These are phyloP conservation scores for Hozukius guyotensis DNA, from an alignment of 2,797 vertebrate species.

Conservation along the genomic window DNA sequence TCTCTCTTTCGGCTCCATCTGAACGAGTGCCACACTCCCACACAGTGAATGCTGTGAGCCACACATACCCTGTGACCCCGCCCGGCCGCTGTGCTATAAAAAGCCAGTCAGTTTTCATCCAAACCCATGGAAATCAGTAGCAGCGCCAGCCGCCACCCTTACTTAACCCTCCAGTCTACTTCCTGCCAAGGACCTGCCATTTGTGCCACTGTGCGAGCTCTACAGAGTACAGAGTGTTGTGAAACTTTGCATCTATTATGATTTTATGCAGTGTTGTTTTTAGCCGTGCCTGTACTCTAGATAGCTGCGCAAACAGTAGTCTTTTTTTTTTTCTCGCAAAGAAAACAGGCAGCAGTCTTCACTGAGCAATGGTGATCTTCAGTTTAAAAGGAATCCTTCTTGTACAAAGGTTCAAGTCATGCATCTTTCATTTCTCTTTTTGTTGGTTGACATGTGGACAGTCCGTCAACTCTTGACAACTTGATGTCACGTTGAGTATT, in stretches of 20 bases:
- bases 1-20: slow-evolving; percentile 48
- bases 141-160: slow-evolving; percentile 69
- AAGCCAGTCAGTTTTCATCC: slow-evolving; percentile 73
- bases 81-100: slow-evolving; percentile 76
- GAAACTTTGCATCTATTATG: slow-evolving; percentile 54
- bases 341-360: slow-evolving; percentile 17
- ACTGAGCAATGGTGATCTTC: background rate
- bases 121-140: slow-evolving; percentile 75
- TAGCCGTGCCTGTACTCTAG: slow-evolving; percentile 32
- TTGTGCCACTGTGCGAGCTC: slow-evolving; percentile 48
- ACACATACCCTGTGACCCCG: slow-evolving; percentile 77
- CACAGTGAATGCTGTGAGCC: slow-evolving; percentile 70
- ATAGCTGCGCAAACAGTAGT: slow-evolving; percentile 50
- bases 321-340: slow-evolving; percentile 7
- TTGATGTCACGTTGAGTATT: background rate
- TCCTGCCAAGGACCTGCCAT: slow-evolving; percentile 61
- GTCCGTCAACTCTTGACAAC: background rate
- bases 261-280: slow-evolving; percentile 50
- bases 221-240: slow-evolving; percentile 43
- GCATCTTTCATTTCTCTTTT: background rate
- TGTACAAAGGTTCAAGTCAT: background rate
- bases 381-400: background rate
- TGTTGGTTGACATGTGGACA: background rate
- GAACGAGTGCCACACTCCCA: slow-evolving; percentile 64
- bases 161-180: slow-evolving; percentile 64